Evolutionary conservation across 2,113 vertebrate genomes (phyloP).

Genomic region (Oxyura jamaicensis): DNA sequence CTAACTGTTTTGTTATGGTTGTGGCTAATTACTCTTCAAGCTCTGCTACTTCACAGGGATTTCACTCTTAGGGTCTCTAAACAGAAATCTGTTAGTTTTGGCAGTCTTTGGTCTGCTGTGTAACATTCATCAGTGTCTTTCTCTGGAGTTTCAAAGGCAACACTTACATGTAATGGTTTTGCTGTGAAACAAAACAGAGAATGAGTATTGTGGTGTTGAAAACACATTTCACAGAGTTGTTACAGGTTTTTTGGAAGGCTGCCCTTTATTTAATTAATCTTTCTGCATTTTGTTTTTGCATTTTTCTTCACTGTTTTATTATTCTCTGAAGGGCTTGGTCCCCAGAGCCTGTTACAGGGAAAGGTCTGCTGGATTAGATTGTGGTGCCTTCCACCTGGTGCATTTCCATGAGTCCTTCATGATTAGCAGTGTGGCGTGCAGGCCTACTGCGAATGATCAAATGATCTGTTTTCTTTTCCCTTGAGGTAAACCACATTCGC

Average conservation of each 20-base stretch:
- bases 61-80: constrained; percentile 60
- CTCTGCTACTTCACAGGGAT: constrained; percentile 66
- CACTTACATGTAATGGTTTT: constrained; percentile 72
- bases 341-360: background rate
- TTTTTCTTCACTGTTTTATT: constrained; percentile 44
- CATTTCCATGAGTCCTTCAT: constrained; percentile 51
- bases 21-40: constrained; percentile 56
- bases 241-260: constrained; percentile 52
- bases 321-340: constrained; percentile 16
- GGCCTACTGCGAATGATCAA: constrained; percentile 21
- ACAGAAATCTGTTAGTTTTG: constrained; percentile 70
- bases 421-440: constrained; percentile 14
- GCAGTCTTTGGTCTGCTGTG: constrained; percentile 34
- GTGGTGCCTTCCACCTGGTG: constrained; percentile 25
- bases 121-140: constrained; percentile 66
- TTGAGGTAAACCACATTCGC: constrained; percentile 65
- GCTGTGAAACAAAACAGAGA: constrained; percentile 73
- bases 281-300: constrained; percentile 50
- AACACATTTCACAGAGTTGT: constrained; percentile 69
- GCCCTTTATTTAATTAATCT: constrained; percentile 70
- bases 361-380: background rate
- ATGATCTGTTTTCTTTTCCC: constrained; percentile 72
- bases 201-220: constrained; percentile 65
- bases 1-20: constrained; percentile 62
- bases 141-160: constrained; percentile 68